These are phyloP conservation scores for Cristatella mucedo DNA, from an alignment of 2,888 invertebrate species.

Conservation along the genomic window DNA sequence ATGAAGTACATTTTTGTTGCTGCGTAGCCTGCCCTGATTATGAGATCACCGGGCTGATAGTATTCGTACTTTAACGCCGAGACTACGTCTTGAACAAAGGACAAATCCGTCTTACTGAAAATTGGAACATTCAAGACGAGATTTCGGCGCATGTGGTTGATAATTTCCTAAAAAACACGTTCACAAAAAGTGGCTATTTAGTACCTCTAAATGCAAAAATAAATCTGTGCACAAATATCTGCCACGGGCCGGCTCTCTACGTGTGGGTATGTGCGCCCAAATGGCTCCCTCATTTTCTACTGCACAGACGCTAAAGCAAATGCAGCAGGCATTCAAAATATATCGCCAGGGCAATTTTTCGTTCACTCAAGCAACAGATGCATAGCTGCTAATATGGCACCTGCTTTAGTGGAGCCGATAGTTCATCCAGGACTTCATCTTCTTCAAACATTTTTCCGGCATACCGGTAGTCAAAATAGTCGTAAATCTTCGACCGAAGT, in stretches of 20 bases:
- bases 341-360: no score
- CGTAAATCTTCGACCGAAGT: constrained; percentile 86
- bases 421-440: constrained; percentile 82
- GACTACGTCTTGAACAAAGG: constrained; percentile 94
- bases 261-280: no score
- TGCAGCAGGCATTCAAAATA: no score
- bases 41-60: constrained; percentile 56
- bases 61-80: constrained; percentile 88
- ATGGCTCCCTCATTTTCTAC: no score
- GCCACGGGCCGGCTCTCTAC: no score
- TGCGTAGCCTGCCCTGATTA: constrained; percentile 67
- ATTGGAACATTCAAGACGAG: constrained; percentile 95
- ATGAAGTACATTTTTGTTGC: constrained; percentile 99
- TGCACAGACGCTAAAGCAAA: no score
- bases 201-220: no score
- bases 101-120: constrained; percentile 90
- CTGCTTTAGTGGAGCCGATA: constrained; percentile 87
- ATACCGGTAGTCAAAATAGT: constrained; percentile 95
- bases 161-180: constrained; percentile 70
- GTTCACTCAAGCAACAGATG: no score
- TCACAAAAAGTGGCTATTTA: no score
- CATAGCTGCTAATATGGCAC: no score
- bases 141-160: constrained; percentile 95
- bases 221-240: no score
- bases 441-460: constrained; percentile 99